phyloP scores from a whole-genome alignment of 2,113 vertebrate genomes.

The Nesoenas mayeri region DNA sequence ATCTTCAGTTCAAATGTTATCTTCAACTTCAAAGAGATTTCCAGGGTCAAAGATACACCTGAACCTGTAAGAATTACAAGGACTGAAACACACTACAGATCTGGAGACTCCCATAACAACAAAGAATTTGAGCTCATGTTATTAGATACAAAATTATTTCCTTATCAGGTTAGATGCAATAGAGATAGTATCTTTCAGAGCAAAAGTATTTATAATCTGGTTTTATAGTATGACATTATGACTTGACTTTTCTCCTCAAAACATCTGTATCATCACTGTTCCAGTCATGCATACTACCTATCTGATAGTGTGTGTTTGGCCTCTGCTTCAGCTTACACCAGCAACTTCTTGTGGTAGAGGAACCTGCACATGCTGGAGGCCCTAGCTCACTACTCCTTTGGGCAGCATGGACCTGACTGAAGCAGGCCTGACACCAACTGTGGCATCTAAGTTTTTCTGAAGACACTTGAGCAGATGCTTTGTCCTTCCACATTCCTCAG shows the following conservation, averaged over 20 bases:
- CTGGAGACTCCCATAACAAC: not conserved
- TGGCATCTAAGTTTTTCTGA: not conserved
- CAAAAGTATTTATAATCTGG: not conserved
- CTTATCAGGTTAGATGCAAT: not conserved
- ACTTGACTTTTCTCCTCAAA: not conserved
- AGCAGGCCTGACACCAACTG: not conserved
- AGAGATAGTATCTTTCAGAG: not conserved
- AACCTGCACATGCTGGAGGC: not conserved
- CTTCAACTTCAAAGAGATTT: not conserved
- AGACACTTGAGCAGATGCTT: not conserved
- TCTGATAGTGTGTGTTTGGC: not conserved
- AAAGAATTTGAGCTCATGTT: not conserved
- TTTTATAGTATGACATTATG: not conserved
- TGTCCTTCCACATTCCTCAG: not conserved
- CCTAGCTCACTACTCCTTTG: not conserved
- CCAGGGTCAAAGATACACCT: not conserved
- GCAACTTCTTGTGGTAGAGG: not conserved
- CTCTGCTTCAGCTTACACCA: not conserved
- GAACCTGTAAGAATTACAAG: not conserved
- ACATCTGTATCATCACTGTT: not conserved
- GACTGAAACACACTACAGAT: not conserved
- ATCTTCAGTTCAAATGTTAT: not conserved
- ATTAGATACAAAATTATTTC: not conserved
- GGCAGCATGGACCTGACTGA: not conserved
- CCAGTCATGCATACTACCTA: not conserved